phyloP scores from a whole-genome alignment of 1,140 invertebrate genomes.

The Caenorhabditis latens region DNA sequence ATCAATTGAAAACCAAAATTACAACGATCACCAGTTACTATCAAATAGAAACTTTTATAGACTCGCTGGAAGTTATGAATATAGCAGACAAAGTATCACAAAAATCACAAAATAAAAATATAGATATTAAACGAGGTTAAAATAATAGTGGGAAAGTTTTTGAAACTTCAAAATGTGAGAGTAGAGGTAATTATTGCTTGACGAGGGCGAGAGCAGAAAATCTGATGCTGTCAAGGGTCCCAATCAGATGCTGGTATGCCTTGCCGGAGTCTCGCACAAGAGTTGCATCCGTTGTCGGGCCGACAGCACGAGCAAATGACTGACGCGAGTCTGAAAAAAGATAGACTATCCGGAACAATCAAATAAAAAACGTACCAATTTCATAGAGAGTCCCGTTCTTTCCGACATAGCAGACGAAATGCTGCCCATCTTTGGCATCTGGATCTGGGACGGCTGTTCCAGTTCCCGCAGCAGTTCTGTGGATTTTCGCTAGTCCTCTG shows the following conservation, averaged over 20 bases:
- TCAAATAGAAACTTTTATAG: neutral
- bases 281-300: constrained; percentile 57
- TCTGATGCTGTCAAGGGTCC: constrained; percentile 60
- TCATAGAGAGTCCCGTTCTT: constrained; percentile 65
- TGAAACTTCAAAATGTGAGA: too few species aligned
- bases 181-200: constrained; percentile 18
- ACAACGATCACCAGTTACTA: neutral
- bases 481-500: neutral
- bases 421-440: constrained; percentile 60
- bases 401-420: constrained; percentile 66
- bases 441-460: constrained; percentile 9
- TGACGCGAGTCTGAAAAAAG: constrained; percentile 58
- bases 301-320: constrained; percentile 63
- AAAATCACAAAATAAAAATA: too few species aligned
- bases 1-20: constrained; percentile 35
- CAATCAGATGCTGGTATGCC: constrained; percentile 61
- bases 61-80: too few species aligned
- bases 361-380: constrained; percentile 51
- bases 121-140: too few species aligned
- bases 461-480: neutral
- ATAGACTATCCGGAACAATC: neutral
- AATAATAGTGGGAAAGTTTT: too few species aligned
- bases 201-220: constrained; percentile 66
- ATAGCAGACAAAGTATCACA: too few species aligned
- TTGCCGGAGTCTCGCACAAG: constrained; percentile 61